Conservation (phyloP, 2,888 invertebrate species). For the Drosophila mimetica region DNA sequence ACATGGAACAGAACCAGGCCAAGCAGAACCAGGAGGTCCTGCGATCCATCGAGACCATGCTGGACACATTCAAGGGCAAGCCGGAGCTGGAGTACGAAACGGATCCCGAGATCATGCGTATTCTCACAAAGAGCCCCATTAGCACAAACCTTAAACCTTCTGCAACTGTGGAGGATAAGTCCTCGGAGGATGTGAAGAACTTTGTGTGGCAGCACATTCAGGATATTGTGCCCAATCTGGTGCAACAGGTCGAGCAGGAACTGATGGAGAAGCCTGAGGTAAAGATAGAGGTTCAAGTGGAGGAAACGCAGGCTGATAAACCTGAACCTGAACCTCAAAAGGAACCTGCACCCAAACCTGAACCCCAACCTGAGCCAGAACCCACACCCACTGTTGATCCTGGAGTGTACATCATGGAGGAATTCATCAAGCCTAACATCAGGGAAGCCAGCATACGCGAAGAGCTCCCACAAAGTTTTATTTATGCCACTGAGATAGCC, state of each 20-base stretch:
- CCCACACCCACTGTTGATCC: conserved; percentile 53
- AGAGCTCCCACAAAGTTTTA: conserved; percentile 63
- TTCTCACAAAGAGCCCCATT: conserved; percentile 84
- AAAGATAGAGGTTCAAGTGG: neutral
- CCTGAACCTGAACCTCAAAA: conserved; percentile 15
- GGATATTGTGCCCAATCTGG: conserved; percentile 84
- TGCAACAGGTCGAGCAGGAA: conserved; percentile 83
- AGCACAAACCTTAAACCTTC: conserved; percentile 53
- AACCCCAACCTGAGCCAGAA: conserved; percentile 25
- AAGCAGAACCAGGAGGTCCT: conserved; percentile 82
- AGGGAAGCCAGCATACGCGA: conserved; percentile 74
- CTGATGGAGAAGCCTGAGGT: conserved; percentile 67
- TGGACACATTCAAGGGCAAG: conserved; percentile 77
- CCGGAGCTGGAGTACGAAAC: conserved; percentile 70
- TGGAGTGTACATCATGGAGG: conserved; percentile 79
- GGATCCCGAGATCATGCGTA: conserved; percentile 80
- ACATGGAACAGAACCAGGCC: conserved; percentile 84
- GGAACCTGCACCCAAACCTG: conserved; percentile 2
- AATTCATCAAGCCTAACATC: conserved; percentile 81
- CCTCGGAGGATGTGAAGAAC: conserved; percentile 80
- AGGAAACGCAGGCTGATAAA: conserved; percentile 22
- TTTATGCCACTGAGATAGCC: conserved; percentile 75
- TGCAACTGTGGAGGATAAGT: conserved; percentile 41
- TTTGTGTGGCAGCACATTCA: conserved; percentile 85
- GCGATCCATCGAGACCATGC: conserved; percentile 81